Percentiles rank a stretch among this genome's conserved stretches.
Evolutionary conservation across 2,888 invertebrate species (phyloP).

Genomic region (Cabera pusaria): DNA sequence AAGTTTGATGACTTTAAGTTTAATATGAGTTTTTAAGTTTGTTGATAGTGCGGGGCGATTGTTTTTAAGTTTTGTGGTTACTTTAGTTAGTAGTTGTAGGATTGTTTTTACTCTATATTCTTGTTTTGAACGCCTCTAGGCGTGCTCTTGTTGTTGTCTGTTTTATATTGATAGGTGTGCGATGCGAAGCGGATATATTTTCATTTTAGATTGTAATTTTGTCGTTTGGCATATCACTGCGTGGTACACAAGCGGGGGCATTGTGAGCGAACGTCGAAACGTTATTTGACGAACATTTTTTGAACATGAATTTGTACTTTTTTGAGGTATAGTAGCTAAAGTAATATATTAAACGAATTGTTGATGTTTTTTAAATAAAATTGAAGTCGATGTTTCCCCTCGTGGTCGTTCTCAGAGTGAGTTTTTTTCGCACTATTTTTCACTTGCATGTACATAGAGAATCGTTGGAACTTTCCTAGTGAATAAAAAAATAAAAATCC

Average conservation of each 20-base stretch:
- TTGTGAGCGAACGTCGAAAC: slow-evolving; percentile 26
- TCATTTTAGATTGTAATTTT: slow-evolving; percentile 37
- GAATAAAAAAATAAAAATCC: slow-evolving; percentile 57
- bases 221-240: slow-evolving; percentile 72
- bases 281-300: slow-evolving; percentile 31
- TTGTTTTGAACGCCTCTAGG: slow-evolving; percentile 33
- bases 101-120: slow-evolving; percentile 54
- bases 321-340: slow-evolving; percentile 35
- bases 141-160: slow-evolving; percentile 62
- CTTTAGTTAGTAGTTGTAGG: slow-evolving; percentile 59
- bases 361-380: slow-evolving; percentile 32
- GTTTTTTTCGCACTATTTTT: slow-evolving; percentile 57
- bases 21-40: slow-evolving; percentile 54
- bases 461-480: slow-evolving; percentile 43
- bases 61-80: slow-evolving; percentile 41
- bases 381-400: slow-evolving; percentile 33
- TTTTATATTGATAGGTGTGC: slow-evolving; percentile 42
- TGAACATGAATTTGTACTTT: slow-evolving; percentile 28
- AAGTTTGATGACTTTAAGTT: slow-evolving; percentile 61
- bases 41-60: slow-evolving; percentile 55
- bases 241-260: slow-evolving; percentile 61
- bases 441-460: slow-evolving; percentile 70
- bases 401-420: slow-evolving; percentile 52
- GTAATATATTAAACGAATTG: slow-evolving; percentile 32
- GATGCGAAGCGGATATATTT: slow-evolving; percentile 31